A percentile compares a stretch with the other conserved stretches of the same genome.
These are phyloP conservation scores for Corydoras sp. DNA, from an alignment of 2,113 vertebrate species.

Conservation along the genomic window DNA sequence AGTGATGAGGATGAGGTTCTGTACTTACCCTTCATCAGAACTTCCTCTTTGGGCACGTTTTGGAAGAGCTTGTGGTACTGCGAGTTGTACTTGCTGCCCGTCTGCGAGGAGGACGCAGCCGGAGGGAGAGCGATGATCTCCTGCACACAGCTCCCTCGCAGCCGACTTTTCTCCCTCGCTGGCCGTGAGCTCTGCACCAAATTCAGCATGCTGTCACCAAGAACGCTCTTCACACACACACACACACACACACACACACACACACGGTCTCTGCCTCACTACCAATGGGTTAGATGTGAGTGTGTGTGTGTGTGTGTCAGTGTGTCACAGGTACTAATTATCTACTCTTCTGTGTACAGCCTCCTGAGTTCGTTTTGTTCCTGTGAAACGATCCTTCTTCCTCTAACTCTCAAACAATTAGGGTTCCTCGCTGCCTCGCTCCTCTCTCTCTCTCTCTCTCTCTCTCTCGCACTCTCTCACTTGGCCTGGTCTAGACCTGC, in stretches of 20 bases:
- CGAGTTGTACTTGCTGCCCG: constrained; percentile 89
- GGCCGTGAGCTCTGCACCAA: constrained; percentile 67
- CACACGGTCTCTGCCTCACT: neutral
- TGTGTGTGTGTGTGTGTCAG: neutral
- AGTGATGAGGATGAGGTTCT: no score
- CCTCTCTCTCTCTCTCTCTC: constrained; percentile 4
- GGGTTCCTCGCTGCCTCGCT: constrained; percentile 4
- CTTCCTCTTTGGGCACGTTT: constrained; percentile 84
- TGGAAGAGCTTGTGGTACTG: constrained; percentile 97
- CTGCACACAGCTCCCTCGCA: constrained; percentile 49
- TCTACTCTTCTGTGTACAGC: constrained; percentile 1
- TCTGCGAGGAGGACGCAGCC: constrained; percentile 75
- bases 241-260: constrained; percentile 16
- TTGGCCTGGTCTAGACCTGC: constrained; percentile 9
- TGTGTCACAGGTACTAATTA: constrained; percentile 5
- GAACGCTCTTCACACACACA: neutral
- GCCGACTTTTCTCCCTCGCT: constrained; percentile 45
- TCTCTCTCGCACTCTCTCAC: constrained; percentile 6
- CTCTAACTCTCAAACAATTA: constrained; percentile 20
- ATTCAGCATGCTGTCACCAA: constrained; percentile 63
- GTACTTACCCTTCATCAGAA: constrained; percentile 85
- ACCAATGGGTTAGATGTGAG: neutral
- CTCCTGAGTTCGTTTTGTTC: constrained; percentile 14
- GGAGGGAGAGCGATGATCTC: constrained; percentile 65
- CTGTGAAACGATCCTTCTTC: constrained; percentile 28